A percentile compares a stretch with the other conserved stretches of the same genome.
These are phyloP conservation scores for Nautilus pompilius DNA, from an alignment of 1,140 invertebrate genomes.

Conservation along the genomic window DNA sequence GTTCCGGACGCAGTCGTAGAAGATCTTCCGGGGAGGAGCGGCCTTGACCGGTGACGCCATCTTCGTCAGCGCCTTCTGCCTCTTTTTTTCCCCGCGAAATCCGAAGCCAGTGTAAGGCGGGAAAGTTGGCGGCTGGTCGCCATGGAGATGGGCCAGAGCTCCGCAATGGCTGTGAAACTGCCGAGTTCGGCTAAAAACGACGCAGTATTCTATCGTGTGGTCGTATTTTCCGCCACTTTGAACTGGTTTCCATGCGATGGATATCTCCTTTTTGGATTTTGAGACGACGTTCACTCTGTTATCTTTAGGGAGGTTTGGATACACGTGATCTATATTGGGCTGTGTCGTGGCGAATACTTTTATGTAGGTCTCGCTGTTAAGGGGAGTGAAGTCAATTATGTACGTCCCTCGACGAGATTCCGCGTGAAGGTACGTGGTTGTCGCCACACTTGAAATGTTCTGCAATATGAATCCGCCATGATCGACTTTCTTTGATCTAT, in stretches of 20 bases:
- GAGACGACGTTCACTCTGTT: slow-evolving; percentile 21
- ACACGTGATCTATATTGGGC: slow-evolving; percentile 7
- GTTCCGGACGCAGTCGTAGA: slow-evolving; percentile 38
- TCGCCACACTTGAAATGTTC: slow-evolving; percentile 21
- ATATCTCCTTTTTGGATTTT: slow-evolving; percentile 13
- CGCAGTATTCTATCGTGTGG: slow-evolving; percentile 38
- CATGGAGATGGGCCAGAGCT: slow-evolving; percentile 25
- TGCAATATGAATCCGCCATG: too few species aligned
- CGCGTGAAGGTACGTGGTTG: slow-evolving; percentile 20
- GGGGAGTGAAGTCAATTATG: slow-evolving; percentile 24
- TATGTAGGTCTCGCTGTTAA: slow-evolving; percentile 22
- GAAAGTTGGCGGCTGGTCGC: slow-evolving; percentile 23
- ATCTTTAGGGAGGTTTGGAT: slow-evolving; percentile 31
- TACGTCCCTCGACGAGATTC: slow-evolving; percentile 25
- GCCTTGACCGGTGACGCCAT: slow-evolving; percentile 22
- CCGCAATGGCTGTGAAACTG: slow-evolving; percentile 43
- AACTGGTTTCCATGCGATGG: slow-evolving; percentile 32
- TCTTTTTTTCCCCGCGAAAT: slow-evolving; percentile 33
- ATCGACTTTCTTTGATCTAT: too few species aligned
- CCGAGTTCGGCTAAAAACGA: slow-evolving; percentile 30
- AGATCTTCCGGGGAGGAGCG: slow-evolving; percentile 18
- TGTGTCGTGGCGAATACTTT: slow-evolving; percentile 26
- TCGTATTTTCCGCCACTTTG: slow-evolving; percentile 7
- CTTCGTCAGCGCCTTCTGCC: slow-evolving; percentile 7
- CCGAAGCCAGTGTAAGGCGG: slow-evolving; percentile 30